Evolutionary conservation across 1,140 invertebrate species (phyloP).

Genomic region (Eciton burchellii): DNA sequence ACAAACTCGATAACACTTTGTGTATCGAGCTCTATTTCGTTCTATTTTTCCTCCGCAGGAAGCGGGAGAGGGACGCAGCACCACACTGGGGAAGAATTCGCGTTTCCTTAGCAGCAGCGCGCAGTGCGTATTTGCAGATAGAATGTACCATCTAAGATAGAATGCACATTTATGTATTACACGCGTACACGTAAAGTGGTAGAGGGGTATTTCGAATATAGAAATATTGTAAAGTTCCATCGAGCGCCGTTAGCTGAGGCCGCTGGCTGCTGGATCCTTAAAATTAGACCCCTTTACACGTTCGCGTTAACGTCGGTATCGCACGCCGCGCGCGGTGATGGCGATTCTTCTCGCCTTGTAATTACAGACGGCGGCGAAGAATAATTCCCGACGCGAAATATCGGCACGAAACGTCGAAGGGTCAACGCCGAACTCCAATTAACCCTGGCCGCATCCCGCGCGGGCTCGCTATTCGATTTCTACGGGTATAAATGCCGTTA

Average conservation of each 20-base stretch:
- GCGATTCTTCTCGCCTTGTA: conserved; percentile 56
- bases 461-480: conserved; percentile 56
- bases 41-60: not conserved
- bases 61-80: not conserved
- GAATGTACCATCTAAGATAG: too few species aligned
- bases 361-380: conserved; percentile 42
- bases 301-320: conserved; percentile 35
- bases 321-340: conserved; percentile 16
- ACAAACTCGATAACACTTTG: conserved; percentile 37
- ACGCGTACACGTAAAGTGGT: not conserved
- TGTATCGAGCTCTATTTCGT: conserved; percentile 8
- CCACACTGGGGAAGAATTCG: too few species aligned
- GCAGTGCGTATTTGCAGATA: too few species aligned
- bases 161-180: not conserved
- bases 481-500: conserved; percentile 59
- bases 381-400: conserved; percentile 49
- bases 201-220: not conserved
- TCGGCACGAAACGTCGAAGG: conserved; percentile 60
- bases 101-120: too few species aligned
- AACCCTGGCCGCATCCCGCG: conserved; percentile 48
- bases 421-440: conserved; percentile 59
- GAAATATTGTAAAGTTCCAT: conserved; percentile 48
- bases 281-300: conserved; percentile 52
- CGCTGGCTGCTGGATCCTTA: conserved; percentile 20
- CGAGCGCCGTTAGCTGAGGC: conserved; percentile 29